phyloP scores from a whole-genome alignment of 1,140 invertebrate species.

The Leptinotarsa lineolata region DNA sequence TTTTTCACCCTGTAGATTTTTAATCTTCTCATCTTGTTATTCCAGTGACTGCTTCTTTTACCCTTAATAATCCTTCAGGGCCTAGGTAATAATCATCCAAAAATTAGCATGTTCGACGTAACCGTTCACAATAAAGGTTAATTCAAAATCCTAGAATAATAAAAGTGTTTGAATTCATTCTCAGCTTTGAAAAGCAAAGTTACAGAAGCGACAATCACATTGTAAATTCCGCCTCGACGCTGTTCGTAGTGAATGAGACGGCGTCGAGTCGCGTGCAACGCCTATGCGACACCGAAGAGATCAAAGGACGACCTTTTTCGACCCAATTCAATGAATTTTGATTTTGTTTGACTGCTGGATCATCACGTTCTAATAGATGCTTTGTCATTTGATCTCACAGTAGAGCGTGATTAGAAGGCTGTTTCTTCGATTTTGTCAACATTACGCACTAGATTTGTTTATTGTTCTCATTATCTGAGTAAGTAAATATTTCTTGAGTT shows the following conservation, averaged over 20 bases:
- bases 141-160: slow-evolving; percentile 51
- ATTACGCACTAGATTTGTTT: neutral
- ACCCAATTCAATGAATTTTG: slow-evolving; percentile 37
- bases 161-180: slow-evolving; percentile 40
- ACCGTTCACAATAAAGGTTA: slow-evolving; percentile 46
- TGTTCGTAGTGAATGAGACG: slow-evolving; percentile 48
- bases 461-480: too few relatives aligned
- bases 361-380: slow-evolving; percentile 31
- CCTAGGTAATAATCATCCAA: neutral
- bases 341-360: slow-evolving; percentile 44
- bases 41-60: neutral
- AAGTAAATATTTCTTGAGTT: too few relatives aligned
- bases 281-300: slow-evolving; percentile 37
- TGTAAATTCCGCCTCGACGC: slow-evolving; percentile 52
- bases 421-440: slow-evolving; percentile 25
- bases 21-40: neutral
- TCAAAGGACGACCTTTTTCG: slow-evolving; percentile 34
- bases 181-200: slow-evolving; percentile 43
- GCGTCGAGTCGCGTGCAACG: slow-evolving; percentile 43
- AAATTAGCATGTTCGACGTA: slow-evolving; percentile 3
- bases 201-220: slow-evolving; percentile 51
- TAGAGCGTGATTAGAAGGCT: slow-evolving; percentile 19
- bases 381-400: slow-evolving; percentile 30
- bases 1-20: too few relatives aligned
- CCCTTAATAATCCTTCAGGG: neutral